phyloP scores from a whole-genome alignment of 2,888 invertebrate genomes.

The Parnassius orleans region DNA sequence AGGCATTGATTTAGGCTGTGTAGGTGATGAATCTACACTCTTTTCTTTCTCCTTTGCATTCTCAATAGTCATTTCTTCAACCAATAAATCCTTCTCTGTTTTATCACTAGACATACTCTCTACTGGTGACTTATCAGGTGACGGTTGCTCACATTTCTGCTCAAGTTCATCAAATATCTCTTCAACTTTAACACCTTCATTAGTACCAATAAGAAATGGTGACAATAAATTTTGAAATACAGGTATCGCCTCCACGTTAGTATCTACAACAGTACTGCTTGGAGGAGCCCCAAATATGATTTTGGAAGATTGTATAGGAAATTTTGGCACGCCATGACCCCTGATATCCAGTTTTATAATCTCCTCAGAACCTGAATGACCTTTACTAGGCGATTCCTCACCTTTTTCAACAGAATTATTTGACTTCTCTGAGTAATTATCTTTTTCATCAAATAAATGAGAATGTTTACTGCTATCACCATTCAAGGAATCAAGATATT shows the following conservation, averaged over 20 bases:
- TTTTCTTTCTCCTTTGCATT: conserved; percentile 46
- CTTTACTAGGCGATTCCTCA: conserved; percentile 43
- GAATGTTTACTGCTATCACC: conserved; percentile 44
- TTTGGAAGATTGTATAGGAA: conserved; percentile 57
- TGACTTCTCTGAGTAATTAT: conserved; percentile 38
- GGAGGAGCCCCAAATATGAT: conserved; percentile 74
- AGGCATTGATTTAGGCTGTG: conserved; percentile 60
- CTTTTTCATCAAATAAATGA: conserved; percentile 36
- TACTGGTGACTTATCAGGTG: conserved; percentile 39
- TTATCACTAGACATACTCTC: conserved; percentile 56
- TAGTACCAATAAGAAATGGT: conserved; percentile 62
- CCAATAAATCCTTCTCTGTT: conserved; percentile 59
- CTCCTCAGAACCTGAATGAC: conserved; percentile 68
- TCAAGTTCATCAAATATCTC: conserved; percentile 47
- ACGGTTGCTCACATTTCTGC: conserved; percentile 31
- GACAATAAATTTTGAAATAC: conserved; percentile 63
- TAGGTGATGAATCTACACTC: conserved; percentile 39
- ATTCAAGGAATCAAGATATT: conserved; percentile 66
- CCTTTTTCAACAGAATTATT: conserved; percentile 38
- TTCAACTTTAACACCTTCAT: conserved; percentile 51
- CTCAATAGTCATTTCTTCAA: conserved; percentile 66
- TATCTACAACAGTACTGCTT: conserved; percentile 54
- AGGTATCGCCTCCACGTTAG: conserved; percentile 52
- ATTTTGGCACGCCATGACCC: conserved; percentile 65
- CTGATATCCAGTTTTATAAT: conserved; percentile 75